phyloP scores from a whole-genome alignment of 2,113 vertebrate species.

The Elachura formosa region DNA sequence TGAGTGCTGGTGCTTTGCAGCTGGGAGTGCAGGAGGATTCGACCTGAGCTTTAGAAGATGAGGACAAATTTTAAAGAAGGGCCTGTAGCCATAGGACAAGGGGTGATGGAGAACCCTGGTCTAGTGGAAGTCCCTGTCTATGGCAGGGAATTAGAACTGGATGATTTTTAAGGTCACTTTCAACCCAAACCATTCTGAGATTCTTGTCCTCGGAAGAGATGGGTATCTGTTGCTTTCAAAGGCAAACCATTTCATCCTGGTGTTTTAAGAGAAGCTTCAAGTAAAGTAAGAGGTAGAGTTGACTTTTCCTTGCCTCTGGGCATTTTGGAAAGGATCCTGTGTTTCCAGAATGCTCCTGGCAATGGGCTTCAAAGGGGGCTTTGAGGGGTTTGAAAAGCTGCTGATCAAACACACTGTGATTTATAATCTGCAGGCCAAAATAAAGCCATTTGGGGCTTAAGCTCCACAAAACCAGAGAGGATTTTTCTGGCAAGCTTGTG shows the following conservation, averaged over 20 bases:
- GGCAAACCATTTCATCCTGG: not conserved
- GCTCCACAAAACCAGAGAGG: not conserved
- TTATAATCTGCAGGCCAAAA: conserved; percentile 12
- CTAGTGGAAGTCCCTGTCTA: not conserved
- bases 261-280: not conserved
- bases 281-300: not conserved
- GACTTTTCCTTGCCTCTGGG: not conserved
- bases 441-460: not conserved
- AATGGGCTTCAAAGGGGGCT: not conserved
- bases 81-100: not conserved
- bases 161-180: not conserved
- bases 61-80: not conserved
- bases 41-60: not conserved
- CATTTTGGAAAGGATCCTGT: not conserved
- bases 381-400: not conserved
- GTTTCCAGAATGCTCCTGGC: not conserved
- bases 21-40: not conserved
- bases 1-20: not conserved
- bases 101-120: not conserved
- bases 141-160: not conserved
- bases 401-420: not conserved
- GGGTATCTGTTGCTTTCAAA: not conserved
- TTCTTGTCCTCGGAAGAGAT: not conserved
- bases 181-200: not conserved
- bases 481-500: not conserved